Evolutionary conservation across 2,797 vertebrate species (phyloP), one percentile per base, ranked within the genome.

Genomic region (Lagocephalus sceleratus): DNA sequence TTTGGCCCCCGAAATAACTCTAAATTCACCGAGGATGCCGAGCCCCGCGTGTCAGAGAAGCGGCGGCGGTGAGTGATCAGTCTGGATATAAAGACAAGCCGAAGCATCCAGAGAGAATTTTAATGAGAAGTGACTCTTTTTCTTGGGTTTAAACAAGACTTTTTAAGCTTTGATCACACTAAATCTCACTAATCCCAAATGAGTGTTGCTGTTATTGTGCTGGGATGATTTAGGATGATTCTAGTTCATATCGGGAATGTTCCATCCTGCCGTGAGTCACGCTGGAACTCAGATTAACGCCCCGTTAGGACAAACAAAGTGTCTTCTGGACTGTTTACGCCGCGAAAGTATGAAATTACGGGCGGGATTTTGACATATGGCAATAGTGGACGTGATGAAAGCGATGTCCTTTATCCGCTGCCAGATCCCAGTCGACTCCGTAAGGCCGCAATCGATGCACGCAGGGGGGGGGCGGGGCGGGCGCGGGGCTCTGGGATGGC

Each of bases 401-500:
- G 60, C 29, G 46, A 63, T 48, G 55, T 45, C 19, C 17, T 59
- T 59, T 59, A 52, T 32, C 54, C 5, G 14, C 5, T 14, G 32
- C 42, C 47, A 51, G 20, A 51, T 47, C 26, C 38, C 9, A 54
- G 25, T 47, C 20, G 35, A 61, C 69, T 59, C 14, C 16, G 57
- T 56, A n/a, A n/a, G 21, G 32, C 32, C 32, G 32, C 32, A 35
- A 35, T 35, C 32, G 32, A 35, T 35, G 32, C 3, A 12, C 14
- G 32, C 12, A 3, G 1, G 12, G 1, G 32, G 1, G 11, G n/a
- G 10, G 38, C 40, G 42, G 51, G 26, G 57, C 53, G 1, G 11
- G n/a, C 19, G 38, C 40, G 42, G 51, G 26, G 57, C 53, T 58
- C 43, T 43, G 46, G 53, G 68, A 72, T 68, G 65, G 59, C 63